Evolutionary conservation across 2,113 vertebrate genomes (phyloP).

Genomic region (Rhynchomys soricoides): DNA sequence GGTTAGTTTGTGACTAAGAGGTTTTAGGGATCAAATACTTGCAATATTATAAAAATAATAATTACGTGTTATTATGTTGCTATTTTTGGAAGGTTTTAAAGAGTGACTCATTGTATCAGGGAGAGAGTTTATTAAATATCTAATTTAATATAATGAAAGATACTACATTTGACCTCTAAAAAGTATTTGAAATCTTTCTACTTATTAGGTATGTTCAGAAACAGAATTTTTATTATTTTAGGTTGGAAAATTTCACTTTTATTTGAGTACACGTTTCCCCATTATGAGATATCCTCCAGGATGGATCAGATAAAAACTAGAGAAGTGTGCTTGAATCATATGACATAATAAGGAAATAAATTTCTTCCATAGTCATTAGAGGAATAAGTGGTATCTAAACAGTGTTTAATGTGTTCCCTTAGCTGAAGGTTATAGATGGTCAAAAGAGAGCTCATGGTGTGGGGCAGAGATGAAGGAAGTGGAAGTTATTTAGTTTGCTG

Average conservation of each 20-base stretch:
- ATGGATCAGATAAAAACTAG: background rate
- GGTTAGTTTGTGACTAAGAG: background rate
- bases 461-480: background rate
- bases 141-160: background rate
- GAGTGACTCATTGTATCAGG: background rate
- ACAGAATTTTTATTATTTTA: background rate
- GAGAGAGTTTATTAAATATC: background rate
- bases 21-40: background rate
- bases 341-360: background rate
- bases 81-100: background rate
- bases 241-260: background rate
- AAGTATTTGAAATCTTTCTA: background rate
- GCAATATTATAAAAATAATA: background rate
- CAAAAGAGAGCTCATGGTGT: background rate
- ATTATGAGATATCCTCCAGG: background rate
- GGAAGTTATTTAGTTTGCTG: fast-evolving
- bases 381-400: background rate
- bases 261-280: background rate
- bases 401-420: too few relatives aligned
- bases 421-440: background rate
- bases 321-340: background rate
- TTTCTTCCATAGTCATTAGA: background rate
- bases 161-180: background rate
- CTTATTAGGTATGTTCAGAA: background rate
- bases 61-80: background rate